Evolutionary conservation across 2,113 vertebrate genomes (phyloP), one percentile per base, ranked within the genome.

Genomic region (Gadus chalcogrammus): DNA sequence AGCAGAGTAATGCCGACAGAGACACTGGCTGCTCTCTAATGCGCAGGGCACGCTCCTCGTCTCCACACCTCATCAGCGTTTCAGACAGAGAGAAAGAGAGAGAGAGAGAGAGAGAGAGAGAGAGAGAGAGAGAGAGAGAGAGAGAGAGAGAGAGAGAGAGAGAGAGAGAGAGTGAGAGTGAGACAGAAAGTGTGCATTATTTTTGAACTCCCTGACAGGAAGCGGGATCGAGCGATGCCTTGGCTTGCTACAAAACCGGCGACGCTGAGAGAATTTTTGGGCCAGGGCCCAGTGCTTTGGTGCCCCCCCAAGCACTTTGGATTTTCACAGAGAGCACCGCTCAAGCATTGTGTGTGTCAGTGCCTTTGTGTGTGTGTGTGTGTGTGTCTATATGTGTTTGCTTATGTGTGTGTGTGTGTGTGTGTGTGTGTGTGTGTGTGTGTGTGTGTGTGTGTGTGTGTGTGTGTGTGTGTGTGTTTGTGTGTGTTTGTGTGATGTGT

Each of bases 131-230:
- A 76, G 81, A 83, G 84, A 75, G 56, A 69, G 1, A 18, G 67
- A 88, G 82, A 82, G 82, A 74, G 77, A 83, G 68, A 76, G 81
- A 83, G 84, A 75, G 56, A 69, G 1, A 18, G 67, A 89, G 82
- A 82, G 82, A 75, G 77, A 83, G 68, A 76, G 81, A 83, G 84
- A 24, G 24, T 74, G 56, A 69, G 1, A 18, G 67, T 88, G 82
- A 82, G 82, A 75, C 75, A 83, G 68, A 76, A 82, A 83, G 84
- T 86, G 84, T 75, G 83, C 85, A 80, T 81, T 79, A 79, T 84
- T 87, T 80, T 84, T 84, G 8, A 48, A 48, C 73, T 72, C 70
- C 80, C 75, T 79, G 87, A 89, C 83, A 89, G 89, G 84, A 89
- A 88, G 82, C 78, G 83, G 77, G 79, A 78, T 70, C 79, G 77